These are phyloP conservation scores for Sitta europaea DNA, from an alignment of 2,113 vertebrate genomes.

Conservation along the genomic window DNA sequence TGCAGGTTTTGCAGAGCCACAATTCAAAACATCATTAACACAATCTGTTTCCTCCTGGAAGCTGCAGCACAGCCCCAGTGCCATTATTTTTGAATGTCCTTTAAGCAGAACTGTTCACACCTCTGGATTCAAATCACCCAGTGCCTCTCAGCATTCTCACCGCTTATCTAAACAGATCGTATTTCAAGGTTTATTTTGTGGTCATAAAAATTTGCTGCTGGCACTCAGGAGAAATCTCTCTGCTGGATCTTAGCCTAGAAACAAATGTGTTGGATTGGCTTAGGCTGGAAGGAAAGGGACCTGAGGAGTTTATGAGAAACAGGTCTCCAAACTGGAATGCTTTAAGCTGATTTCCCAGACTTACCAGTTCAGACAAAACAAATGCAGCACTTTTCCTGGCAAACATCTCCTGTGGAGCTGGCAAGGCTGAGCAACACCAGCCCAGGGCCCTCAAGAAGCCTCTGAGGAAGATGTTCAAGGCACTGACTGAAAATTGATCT, in stretches of 20 bases:
- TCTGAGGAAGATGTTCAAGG: not conserved
- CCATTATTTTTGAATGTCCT: conserved; percentile 6
- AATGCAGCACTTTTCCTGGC: not conserved
- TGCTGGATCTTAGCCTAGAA: conserved; percentile 14
- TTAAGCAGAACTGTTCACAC: conserved; percentile 11
- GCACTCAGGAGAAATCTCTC: not conserved
- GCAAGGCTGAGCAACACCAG: not conserved
- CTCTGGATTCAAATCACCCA: not conserved
- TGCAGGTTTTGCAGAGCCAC: not conserved
- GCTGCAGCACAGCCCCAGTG: not conserved
- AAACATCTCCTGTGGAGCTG: not conserved
- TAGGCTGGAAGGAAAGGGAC: not conserved
- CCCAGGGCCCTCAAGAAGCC: not conserved
- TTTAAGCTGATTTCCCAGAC: not conserved
- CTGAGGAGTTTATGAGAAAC: not conserved
- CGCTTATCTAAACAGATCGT: conserved; percentile 1
- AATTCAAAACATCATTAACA: not conserved
- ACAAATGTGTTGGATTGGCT: not conserved
- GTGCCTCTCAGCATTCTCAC: conserved; percentile 1
- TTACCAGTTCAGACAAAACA: not conserved
- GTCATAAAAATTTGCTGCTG: conserved; percentile 28
- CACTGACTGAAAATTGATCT: not conserved
- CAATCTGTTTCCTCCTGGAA: not conserved
- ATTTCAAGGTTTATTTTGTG: conserved; percentile 43
- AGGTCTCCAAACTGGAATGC: not conserved